phyloP scores from a whole-genome alignment of 2,888 invertebrate species.

The Actias luna region DNA sequence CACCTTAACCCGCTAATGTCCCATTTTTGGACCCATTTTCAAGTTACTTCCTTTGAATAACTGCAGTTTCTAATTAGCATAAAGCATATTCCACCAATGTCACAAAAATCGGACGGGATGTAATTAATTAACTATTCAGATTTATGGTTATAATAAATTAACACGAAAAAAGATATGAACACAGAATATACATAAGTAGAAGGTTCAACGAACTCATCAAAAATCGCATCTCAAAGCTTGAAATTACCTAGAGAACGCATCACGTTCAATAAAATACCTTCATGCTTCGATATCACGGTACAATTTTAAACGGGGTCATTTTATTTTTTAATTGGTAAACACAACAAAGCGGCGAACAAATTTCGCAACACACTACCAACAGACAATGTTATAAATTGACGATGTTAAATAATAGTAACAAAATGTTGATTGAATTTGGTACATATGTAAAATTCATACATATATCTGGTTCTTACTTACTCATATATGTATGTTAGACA shows the following conservation, averaged over 20 bases:
- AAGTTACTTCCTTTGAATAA: no score
- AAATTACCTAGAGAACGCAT: conserved; percentile 21
- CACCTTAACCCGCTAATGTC: no score
- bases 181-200: conserved; percentile 40
- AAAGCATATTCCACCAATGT: no score
- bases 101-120: no score
- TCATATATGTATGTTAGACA: no score
- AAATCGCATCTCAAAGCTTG: conserved; percentile 39
- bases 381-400: conserved; percentile 40
- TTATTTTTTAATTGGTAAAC: conserved; percentile 2
- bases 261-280: conserved; percentile 25
- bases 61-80: no score
- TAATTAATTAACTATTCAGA: neutral
- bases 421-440: neutral
- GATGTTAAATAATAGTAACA: conserved; percentile 18
- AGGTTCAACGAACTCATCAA: conserved; percentile 60
- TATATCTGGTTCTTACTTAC: neutral
- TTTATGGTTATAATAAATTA: neutral
- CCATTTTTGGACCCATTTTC: no score
- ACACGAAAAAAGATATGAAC: conserved; percentile 20
- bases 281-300: conserved; percentile 23
- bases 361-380: conserved; percentile 30
- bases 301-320: conserved; percentile 23
- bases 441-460: neutral
- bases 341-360: conserved; percentile 26